phyloP scores from a whole-genome alignment of 1,140 invertebrate genomes.

The Metaphire vulgaris region DNA sequence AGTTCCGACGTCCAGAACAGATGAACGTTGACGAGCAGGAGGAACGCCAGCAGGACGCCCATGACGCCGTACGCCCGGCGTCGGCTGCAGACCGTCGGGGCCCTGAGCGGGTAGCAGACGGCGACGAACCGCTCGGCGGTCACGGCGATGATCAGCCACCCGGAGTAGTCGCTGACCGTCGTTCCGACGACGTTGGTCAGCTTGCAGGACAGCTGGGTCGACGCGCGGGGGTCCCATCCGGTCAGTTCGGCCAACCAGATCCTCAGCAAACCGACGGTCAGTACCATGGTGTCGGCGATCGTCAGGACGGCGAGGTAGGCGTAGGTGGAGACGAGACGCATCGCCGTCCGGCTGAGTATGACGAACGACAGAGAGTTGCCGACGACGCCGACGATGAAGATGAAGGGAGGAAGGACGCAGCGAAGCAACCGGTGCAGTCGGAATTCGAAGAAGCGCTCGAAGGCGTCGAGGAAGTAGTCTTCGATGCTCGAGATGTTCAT shows the following conservation, averaged over 20 bases:
- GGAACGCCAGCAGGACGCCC: background rate
- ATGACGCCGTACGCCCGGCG: conserved; percentile 18
- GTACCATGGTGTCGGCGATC: conserved; percentile 41
- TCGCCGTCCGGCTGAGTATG: conserved; percentile 32
- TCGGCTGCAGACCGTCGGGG: conserved; percentile 7
- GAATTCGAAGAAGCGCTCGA: too few species aligned
- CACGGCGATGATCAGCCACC: conserved; percentile 69
- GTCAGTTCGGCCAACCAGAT: conserved; percentile 36
- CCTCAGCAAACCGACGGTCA: conserved; percentile 42
- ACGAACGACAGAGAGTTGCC: conserved; percentile 44
- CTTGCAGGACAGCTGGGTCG: background rate
- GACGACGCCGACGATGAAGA: conserved; percentile 43
- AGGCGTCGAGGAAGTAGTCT: too few species aligned
- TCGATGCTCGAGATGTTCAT: too few species aligned
- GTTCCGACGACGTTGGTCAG: conserved; percentile 22
- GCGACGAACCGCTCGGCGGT: too few species aligned
- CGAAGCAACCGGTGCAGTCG: too few species aligned
- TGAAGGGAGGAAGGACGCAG: conserved; percentile 39
- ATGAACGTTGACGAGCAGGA: conserved; percentile 5
- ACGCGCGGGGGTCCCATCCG: background rate
- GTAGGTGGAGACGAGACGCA: conserved; percentile 11
- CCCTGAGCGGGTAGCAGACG: conserved; percentile 84
- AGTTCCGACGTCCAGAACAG: background rate
- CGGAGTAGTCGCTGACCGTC: conserved; percentile 29
- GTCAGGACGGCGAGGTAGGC: conserved; percentile 42